A percentile compares a stretch with the other conserved stretches of the same genome.
Evolutionary conservation across 2,888 invertebrate genomes (phyloP).

Genomic region (Altica lythri): DNA sequence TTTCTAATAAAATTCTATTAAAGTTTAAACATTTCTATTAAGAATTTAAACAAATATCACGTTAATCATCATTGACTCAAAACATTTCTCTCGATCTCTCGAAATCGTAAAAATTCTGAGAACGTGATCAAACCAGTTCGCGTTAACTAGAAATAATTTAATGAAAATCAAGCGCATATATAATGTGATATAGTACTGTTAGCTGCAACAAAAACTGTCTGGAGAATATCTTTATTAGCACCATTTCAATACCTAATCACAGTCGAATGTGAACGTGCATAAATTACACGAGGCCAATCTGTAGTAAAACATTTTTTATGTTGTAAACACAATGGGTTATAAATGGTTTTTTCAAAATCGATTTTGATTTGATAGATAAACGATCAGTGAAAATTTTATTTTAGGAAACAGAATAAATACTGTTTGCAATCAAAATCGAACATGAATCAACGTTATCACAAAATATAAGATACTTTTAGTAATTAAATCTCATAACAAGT

Average conservation of each 20-base stretch:
- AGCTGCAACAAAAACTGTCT: background rate
- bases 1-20: too few relatives aligned
- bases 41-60: too few relatives aligned
- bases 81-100: background rate
- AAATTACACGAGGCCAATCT: constrained; percentile 9
- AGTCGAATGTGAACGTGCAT: background rate
- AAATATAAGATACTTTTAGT: too few relatives aligned
- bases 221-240: constrained; percentile 1
- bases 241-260: constrained; percentile 5
- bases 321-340: background rate
- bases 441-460: too few relatives aligned
- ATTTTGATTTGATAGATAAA: background rate
- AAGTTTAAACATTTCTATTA: too few relatives aligned
- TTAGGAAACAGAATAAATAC: background rate
- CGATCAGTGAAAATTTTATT: background rate
- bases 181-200: background rate
- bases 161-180: background rate
- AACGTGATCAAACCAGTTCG: constrained; percentile 5
- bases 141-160: constrained; percentile 1
- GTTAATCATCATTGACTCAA: constrained; percentile 3
- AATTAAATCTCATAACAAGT: too few relatives aligned
- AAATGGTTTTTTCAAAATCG: constrained; percentile 6
- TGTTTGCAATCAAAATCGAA: background rate
- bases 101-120: background rate
- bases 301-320: constrained; percentile 6